A percentile compares a stretch with the other conserved stretches of the same genome.
Evolutionary conservation across 2,888 invertebrate species (phyloP).

Genomic region (Calliopum simillimum): DNA sequence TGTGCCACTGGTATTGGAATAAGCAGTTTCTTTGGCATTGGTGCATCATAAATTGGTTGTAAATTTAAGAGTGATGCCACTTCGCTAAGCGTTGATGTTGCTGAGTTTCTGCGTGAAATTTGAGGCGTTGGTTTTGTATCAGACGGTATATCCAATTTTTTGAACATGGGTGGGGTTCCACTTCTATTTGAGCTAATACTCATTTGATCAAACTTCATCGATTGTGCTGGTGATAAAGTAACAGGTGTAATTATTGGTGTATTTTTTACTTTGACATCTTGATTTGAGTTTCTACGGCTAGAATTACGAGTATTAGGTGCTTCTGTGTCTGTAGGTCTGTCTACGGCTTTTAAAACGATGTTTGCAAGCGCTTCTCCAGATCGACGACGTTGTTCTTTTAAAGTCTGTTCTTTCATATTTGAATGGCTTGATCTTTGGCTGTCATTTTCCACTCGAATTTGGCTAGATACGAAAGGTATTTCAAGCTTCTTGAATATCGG

Average conservation of each 20-base stretch:
- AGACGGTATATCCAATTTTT: slow-evolving; percentile 52
- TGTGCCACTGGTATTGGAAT: slow-evolving; percentile 37
- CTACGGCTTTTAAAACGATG: too few species aligned
- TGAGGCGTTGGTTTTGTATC: slow-evolving; percentile 47
- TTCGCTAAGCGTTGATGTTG: slow-evolving; percentile 55
- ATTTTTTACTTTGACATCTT: slow-evolving; percentile 35
- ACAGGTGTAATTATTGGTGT: slow-evolving; percentile 45
- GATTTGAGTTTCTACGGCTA: too few species aligned
- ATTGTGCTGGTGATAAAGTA: slow-evolving; percentile 39
- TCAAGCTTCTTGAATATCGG: slow-evolving; percentile 59
- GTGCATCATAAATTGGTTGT: slow-evolving; percentile 45
- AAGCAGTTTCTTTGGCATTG: slow-evolving; percentile 58
- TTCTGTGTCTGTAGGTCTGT: too few species aligned
- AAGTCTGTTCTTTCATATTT: neutral
- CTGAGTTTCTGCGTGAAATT: slow-evolving; percentile 60
- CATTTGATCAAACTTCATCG: slow-evolving; percentile 36
- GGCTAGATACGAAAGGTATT: slow-evolving; percentile 47
- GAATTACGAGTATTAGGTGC: too few species aligned
- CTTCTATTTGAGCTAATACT: slow-evolving; percentile 47
- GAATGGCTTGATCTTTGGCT: neutral
- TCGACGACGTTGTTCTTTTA: neutral
- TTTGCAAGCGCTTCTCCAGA: too few species aligned
- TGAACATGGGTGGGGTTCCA: slow-evolving; percentile 58
- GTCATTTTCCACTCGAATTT: slow-evolving; percentile 18
- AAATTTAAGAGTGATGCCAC: too few species aligned